Evolutionary conservation across 2,797 vertebrate genomes (phyloP), one percentile per base, ranked within the genome.

Genomic region (Tarsius wallacei): DNA sequence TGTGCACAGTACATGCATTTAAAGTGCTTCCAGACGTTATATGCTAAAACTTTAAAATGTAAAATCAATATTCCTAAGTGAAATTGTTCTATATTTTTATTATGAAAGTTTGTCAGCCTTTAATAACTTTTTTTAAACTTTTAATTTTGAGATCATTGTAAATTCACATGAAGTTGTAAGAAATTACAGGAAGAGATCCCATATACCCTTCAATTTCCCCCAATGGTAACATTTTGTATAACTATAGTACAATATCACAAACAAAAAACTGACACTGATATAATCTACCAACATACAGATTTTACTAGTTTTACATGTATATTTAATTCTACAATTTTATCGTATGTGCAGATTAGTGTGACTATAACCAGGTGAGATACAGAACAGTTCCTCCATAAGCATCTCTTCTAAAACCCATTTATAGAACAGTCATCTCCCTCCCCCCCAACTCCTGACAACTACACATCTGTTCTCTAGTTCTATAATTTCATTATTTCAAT

Each of bases 401-500:
- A 53, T 70, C 53, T 76, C 33, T 82, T 68, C 76, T 91, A 70
- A 11, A 76, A 87, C n/a, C 6, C 59, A 89, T 47, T 94, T 70
- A 42, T 47, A 89, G 33, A 83, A 61, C 0, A 70, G 70, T 19
- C n/a, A 85, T 31, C 63, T 55, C 14, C 33, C 13, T 90, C 8
- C 19, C 21, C 42, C 19, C 13, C 42, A 86, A 83, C 31, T n/a
- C 7, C n/a, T 73, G 47, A 71, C 24, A 80, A 90, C 11, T 22
- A 80, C 33, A 73, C 19, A 85, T 71, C 63, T 87, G 22, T 63
- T 94, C 28, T 87, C n/a, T 93, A 77, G 9, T 51, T 92, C 83
- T 74, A 3, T 26, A 93, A 85, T 64, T 87, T 96, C 71, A 93
- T 53, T 31, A 73, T 73, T 86, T 94, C n/a, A 83, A 91, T 33